phyloP scores from a whole-genome alignment of 2,797 vertebrate genomes.

The Pangasius krempfi region DNA sequence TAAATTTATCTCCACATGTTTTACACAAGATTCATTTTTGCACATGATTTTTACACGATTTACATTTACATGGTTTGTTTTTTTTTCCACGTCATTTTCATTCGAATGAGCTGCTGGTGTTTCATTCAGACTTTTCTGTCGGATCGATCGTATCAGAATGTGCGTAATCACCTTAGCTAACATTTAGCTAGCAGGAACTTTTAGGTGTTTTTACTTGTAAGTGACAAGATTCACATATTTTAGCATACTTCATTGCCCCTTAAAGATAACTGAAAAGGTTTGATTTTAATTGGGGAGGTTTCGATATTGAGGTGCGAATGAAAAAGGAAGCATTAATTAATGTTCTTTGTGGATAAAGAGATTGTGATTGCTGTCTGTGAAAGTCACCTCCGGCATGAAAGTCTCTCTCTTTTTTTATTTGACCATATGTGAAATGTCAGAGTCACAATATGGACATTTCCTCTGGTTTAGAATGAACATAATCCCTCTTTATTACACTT shows the following conservation, averaged over 20 bases:
- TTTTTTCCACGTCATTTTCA: too few species aligned
- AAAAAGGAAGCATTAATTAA: background rate
- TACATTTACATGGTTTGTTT: too few species aligned
- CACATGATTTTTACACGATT: too few species aligned
- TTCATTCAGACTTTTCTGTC: background rate
- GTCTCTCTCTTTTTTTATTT: background rate
- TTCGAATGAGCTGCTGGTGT: background rate
- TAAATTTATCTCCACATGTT: background rate
- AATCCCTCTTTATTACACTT: background rate
- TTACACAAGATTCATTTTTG: too few species aligned
- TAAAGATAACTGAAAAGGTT: background rate
- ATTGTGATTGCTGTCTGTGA: background rate
- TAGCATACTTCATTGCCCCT: background rate
- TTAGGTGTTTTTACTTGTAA: background rate
- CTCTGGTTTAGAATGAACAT: background rate
- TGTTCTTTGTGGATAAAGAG: background rate
- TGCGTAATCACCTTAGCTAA: background rate
- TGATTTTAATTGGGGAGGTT: background rate
- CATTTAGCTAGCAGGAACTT: background rate
- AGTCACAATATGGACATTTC: background rate
- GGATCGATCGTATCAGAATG: background rate
- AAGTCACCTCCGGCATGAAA: background rate
- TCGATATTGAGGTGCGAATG: background rate
- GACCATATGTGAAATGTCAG: background rate
- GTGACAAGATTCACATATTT: background rate